Evolutionary conservation across 2,888 invertebrate genomes (phyloP), one percentile per base, ranked within the genome.

Genomic region (Fragum fragum): DNA sequence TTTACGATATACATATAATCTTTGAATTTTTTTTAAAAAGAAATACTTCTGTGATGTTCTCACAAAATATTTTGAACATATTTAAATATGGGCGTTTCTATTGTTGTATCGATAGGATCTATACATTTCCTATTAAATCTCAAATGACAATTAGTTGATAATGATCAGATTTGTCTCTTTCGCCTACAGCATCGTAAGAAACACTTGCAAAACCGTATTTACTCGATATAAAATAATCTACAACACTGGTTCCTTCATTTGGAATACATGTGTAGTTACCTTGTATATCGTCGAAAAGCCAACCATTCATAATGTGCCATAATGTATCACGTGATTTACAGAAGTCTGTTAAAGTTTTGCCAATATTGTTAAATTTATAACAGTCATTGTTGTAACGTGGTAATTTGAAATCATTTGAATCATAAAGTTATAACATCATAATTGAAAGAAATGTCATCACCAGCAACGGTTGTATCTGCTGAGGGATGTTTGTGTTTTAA

Each of bases 101-200:
- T n/a, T n/a, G n/a, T n/a, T n/a, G n/a, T n/a, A n/a, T n/a, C n/a
- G n/a, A n/a, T n/a, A n/a, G n/a, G n/a, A n/a, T n/a, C n/a, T n/a
- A n/a, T n/a, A n/a, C n/a, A n/a, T n/a, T n/a, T n/a, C n/a, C n/a
- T n/a, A n/a, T n/a, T n/a, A n/a, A n/a, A n/a, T n/a, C n/a, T n/a
- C n/a, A n/a, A n/a, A n/a, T n/a, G n/a, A n/a, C n/a, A 57, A 57
- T 57, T 57, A 21, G 7, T 21, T 61, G 73, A 52, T 36, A 73
- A 39, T 73, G 73, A 29, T 42, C 52, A 36, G 61, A 61, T 7
- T 73, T 63, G 42, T 61, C 73, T 26, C 73, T 39, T 42, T 73
- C 32, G 11, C 61, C 32, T 26, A 61, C 29, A 14, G 28, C 16
- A 29, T 29, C 28, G 29, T 61, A 61, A 26, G 61, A 29, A 18